Base-by-base conservation (phyloP, 2,797 vertebrate species). In the Ara ararauna region DNA sequence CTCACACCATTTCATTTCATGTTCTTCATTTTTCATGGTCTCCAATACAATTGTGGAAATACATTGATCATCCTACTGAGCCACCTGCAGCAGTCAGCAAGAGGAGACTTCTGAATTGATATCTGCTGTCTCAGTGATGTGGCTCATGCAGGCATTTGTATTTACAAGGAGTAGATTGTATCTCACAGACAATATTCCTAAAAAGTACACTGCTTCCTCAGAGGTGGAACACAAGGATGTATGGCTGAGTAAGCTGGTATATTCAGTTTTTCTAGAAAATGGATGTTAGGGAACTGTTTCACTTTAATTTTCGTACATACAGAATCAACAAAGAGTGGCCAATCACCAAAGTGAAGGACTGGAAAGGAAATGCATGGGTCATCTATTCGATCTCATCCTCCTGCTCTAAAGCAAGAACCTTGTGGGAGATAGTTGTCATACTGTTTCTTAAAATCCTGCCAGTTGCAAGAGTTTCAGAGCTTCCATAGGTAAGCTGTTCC, bases 401-500 rank as follows among this genome's bases (percentile, higher is more conserved):
- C 53, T 89, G n/a, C 51, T 85, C 47, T 79, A 24, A 77, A 75
- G 64, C 7, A 60, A 61, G 74, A 66, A 45, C 82, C 84, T 71
- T 86, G 32, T 76, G 92, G 67, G 83, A 92, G 18, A 22, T 34
- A 42, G 29, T 87, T 96, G 72, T 85, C 78, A 64, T 40, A 10
- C 11, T 38, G 29, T 42, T 90, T 61, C 77, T 80, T 79, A 71
- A 54, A 95, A 93, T 23, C 56, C 61, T 95, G 84, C 84, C 66
- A 51, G 40, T 51, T 87, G 75, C 84, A 85, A 42, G 75, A 56
- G 8, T 77, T 87, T 89, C 65, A 85, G 60, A 74, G 36, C 74
- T 93, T 85, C 88, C 70, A n/a, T 7, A 27, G 42, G 24, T 26
- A 56, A 58, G 30, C 64, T 82, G 11, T 67, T 85, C n/a, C 61